A percentile compares a stretch with the other conserved stretches of the same genome.
These are phyloP conservation scores for Bombycilla garrulus DNA, from an alignment of 2,113 vertebrate species.

Conservation along the genomic window DNA sequence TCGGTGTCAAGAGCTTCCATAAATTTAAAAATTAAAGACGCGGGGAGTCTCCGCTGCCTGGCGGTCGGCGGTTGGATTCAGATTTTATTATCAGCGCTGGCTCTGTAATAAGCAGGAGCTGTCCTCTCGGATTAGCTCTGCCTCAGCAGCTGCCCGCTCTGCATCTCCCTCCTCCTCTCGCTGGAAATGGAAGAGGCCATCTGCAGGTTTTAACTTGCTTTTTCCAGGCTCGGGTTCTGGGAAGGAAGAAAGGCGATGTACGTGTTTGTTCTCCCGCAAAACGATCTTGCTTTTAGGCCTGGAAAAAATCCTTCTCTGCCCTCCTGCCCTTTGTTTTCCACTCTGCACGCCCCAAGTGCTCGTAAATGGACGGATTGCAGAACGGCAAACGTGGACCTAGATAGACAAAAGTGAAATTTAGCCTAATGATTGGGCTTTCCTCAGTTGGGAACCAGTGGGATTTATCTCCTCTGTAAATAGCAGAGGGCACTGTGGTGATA, in stretches of 20 bases:
- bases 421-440: not conserved
- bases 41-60: constrained; percentile 77
- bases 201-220: constrained; percentile 64
- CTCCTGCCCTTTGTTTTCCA: not conserved
- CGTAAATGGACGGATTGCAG: not conserved
- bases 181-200: constrained; percentile 69
- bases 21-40: constrained; percentile 92
- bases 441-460: not conserved
- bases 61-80: constrained; percentile 83
- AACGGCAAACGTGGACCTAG: not conserved
- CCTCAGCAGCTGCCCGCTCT: constrained; percentile 71
- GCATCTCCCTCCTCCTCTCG: constrained; percentile 61
- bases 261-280: not conserved
- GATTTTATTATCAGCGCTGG: constrained; percentile 88
- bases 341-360: rapidly evolving
- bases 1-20: constrained; percentile 87
- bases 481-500: not conserved
- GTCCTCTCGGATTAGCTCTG: constrained; percentile 90
- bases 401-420: not conserved
- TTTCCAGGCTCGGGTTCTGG: constrained; percentile 10
- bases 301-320: not conserved
- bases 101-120: constrained; percentile 89
- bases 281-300: not conserved
- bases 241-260: not conserved
- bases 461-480: not conserved